Evolutionary conservation across 2,797 vertebrate genomes (phyloP).

Genomic region (Dromococcyx pavoninus): DNA sequence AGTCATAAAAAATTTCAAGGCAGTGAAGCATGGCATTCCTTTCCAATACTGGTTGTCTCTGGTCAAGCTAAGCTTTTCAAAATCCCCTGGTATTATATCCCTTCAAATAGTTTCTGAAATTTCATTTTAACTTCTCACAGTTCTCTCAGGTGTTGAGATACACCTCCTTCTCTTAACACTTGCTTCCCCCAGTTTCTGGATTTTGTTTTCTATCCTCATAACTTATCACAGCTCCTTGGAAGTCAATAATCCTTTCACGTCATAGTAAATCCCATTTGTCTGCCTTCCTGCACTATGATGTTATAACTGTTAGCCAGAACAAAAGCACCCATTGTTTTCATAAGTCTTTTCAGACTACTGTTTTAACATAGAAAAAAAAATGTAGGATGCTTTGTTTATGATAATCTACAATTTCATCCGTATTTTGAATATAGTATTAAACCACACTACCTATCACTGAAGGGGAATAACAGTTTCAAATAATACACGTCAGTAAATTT

Average conservation of each 20-base stretch:
- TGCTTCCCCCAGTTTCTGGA: neutral
- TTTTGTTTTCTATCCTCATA: neutral
- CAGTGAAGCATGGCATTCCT: neutral
- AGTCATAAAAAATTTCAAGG: conserved; percentile 15
- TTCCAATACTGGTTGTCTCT: neutral
- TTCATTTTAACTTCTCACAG: neutral
- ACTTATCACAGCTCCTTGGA: neutral
- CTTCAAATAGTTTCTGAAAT: conserved; percentile 8
- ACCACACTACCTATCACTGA: neutral
- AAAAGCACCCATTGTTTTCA: neutral
- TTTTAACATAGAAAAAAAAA: neutral
- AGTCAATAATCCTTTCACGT: neutral
- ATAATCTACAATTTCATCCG: neutral
- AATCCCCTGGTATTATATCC: neutral
- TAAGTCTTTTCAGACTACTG: neutral
- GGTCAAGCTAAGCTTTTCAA: conserved; percentile 34
- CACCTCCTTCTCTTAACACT: neutral
- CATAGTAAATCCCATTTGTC: neutral
- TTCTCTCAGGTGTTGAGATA: neutral
- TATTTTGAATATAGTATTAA: neutral
- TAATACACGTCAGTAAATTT: neutral
- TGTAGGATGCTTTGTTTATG: neutral
- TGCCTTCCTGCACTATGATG: neutral
- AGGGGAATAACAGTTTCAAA: neutral
- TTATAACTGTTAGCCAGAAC: neutral